Percentiles rank a stretch among this genome's conserved stretches.
phyloP scores from a whole-genome alignment of 64 coral and sea anemone genomes.

The Stichodactyla helianthus region DNA sequence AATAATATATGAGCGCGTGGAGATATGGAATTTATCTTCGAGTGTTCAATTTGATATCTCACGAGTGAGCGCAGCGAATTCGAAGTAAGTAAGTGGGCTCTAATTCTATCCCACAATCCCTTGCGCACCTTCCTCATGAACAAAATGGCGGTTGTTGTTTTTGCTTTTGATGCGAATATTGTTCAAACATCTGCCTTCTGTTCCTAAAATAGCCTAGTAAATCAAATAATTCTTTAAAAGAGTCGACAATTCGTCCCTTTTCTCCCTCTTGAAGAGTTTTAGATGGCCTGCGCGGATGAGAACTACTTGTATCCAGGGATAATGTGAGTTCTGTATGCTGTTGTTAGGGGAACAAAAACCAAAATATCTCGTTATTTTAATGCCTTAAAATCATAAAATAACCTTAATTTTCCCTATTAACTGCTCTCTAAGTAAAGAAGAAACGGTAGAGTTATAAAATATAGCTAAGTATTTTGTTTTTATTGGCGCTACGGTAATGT shows the following conservation, averaged over 20 bases:
- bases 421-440: not conserved
- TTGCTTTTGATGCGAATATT: not conserved
- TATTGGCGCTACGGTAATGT: too few relatives aligned
- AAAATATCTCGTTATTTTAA: not conserved
- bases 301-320: conserved; percentile 34
- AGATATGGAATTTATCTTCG: too few relatives aligned
- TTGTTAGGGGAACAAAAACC: not conserved
- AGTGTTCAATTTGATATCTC: too few relatives aligned
- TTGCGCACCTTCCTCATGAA: not conserved
- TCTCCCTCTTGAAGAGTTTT: not conserved
- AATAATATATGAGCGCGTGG: too few relatives aligned
- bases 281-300: conserved; percentile 52
- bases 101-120: not conserved
- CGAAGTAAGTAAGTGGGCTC: not conserved
- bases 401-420: not conserved
- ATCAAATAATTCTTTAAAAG: not conserved
- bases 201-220: not conserved
- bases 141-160: conserved; percentile 1
- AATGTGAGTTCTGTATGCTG: conserved; percentile 25
- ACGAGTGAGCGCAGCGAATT: too few relatives aligned
- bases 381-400: not conserved
- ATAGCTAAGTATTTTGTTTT: not conserved
- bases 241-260: not conserved
- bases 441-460: not conserved
- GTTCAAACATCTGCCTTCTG: not conserved